Evolutionary conservation across 2,113 vertebrate genomes (phyloP).

Genomic region (Oophaga pumilio): DNA sequence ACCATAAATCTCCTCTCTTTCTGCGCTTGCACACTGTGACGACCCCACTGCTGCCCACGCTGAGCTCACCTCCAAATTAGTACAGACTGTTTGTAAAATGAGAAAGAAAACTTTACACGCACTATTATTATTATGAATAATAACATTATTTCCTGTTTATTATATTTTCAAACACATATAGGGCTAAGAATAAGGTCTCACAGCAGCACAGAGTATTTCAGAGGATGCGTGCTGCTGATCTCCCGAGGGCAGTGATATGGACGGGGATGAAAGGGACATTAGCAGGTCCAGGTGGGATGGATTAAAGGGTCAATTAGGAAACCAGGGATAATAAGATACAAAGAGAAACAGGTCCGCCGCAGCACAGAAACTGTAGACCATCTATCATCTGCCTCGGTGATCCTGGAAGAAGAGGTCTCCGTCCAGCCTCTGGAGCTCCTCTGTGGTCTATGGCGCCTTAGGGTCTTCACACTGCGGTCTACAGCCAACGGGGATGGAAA

Average conservation of each 20-base stretch:
- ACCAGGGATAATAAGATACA: no score
- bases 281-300: neutral
- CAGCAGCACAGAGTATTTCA: conserved; percentile 7
- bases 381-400: neutral
- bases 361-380: no score
- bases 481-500: neutral
- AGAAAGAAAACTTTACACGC: neutral
- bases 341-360: no score
- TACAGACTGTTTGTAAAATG: neutral
- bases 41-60: conserved; percentile 40
- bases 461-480: neutral
- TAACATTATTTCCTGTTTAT: no score
- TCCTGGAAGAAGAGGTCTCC: neutral
- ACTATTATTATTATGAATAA: no score
- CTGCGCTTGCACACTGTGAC: conserved; percentile 52
- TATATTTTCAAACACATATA: no score
- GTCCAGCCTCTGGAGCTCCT: neutral
- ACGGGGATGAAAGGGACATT: neutral
- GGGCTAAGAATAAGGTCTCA: no score
- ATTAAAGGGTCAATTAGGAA: no score
- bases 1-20: conserved; percentile 66
- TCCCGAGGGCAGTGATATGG: neutral
- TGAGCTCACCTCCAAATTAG: neutral
- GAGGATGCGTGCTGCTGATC: neutral
- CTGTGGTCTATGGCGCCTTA: neutral